phyloP scores from a whole-genome alignment of 2,888 invertebrate genomes.

The Thysanoteuthis rhombus region DNA sequence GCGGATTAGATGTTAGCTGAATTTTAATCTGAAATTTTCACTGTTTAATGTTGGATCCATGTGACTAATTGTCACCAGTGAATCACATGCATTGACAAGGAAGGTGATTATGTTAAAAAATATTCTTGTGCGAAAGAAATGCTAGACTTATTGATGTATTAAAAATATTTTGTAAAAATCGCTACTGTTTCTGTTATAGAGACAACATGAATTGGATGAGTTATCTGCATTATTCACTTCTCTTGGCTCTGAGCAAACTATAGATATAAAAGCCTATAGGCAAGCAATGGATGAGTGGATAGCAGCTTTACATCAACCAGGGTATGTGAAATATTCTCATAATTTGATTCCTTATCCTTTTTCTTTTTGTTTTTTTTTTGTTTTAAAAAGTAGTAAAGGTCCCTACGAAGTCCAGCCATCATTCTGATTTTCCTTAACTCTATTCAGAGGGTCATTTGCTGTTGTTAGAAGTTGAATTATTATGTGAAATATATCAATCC shows the following conservation, averaged over 20 bases:
- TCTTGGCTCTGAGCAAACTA: not conserved
- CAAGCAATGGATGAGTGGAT: conserved; percentile 21
- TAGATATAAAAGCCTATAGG: not conserved
- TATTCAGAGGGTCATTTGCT: not conserved
- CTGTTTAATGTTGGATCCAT: no score
- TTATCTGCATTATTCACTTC: not conserved
- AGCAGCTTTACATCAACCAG: not conserved
- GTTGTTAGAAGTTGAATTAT: not conserved
- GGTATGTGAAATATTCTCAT: not conserved
- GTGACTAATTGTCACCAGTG: no score
- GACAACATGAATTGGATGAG: conserved; percentile 15
- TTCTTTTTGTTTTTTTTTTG: no score
- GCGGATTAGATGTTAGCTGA: no score
- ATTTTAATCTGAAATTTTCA: no score
- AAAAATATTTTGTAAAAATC: not conserved
- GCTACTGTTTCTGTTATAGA: not conserved
- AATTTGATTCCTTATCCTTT: no score
- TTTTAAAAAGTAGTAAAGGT: no score
- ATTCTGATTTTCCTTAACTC: not conserved
- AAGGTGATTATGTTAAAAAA: not conserved
- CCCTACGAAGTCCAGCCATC: no score
- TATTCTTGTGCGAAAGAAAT: not conserved
- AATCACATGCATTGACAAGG: not conserved
- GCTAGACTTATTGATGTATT: no score
- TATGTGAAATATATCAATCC: no score